Evolutionary conservation across 2,888 invertebrate genomes (phyloP).

Genomic region (Marasmarcha lunaedactyla): DNA sequence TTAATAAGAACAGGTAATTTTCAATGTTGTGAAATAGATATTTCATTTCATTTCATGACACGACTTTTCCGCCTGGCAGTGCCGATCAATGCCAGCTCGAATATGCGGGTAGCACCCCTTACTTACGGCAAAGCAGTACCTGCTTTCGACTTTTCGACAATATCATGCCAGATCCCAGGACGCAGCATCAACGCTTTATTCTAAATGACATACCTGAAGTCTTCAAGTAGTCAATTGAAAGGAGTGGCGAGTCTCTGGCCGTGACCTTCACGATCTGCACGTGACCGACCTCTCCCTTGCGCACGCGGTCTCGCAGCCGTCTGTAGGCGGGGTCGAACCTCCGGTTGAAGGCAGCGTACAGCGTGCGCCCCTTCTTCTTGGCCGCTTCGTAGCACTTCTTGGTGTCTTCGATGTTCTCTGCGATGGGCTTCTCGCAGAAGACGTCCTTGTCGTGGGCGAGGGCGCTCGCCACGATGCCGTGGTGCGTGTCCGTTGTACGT

Average conservation of each 20-base stretch:
- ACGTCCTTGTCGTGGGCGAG: slow-evolving; percentile 72
- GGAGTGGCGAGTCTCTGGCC: slow-evolving; percentile 74
- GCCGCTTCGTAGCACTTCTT: slow-evolving; percentile 71
- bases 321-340: slow-evolving; percentile 75
- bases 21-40: too few species aligned
- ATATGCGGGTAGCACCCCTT: too few species aligned
- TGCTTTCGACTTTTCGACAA: too few species aligned
- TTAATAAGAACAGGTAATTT: too few species aligned
- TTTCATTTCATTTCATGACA: too few species aligned
- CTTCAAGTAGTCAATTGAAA: slow-evolving; percentile 71
- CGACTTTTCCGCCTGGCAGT: too few species aligned
- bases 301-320: slow-evolving; percentile 55
- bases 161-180: too few species aligned
- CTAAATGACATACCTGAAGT: slow-evolving; percentile 73
- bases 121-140: too few species aligned
- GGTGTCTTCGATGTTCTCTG: slow-evolving; percentile 62
- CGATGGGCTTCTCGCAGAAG: slow-evolving; percentile 78
- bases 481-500: slow-evolving; percentile 73
- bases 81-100: too few species aligned
- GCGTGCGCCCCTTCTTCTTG: slow-evolving; percentile 55
- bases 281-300: slow-evolving; percentile 71
- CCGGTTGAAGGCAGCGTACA: slow-evolving; percentile 76
- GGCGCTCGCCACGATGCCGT: slow-evolving; percentile 61
- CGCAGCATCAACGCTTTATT: too few species aligned
- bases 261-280: slow-evolving; percentile 74